These are phyloP conservation scores for Flabesymbios commensalis DNA, from an alignment of 2,888 invertebrate genomes.

Conservation along the genomic window DNA sequence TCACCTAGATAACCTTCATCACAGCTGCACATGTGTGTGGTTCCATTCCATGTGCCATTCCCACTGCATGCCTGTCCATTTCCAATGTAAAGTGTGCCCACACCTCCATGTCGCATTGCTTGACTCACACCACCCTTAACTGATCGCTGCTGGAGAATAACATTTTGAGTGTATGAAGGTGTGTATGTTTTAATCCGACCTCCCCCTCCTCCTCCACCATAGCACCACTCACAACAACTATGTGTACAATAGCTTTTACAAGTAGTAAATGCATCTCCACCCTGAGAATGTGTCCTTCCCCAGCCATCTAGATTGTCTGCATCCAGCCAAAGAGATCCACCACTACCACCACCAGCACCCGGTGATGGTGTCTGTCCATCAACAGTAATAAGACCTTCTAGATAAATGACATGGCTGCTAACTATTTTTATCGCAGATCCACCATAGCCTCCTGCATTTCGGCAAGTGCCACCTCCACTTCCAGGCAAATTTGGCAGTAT, in stretches of 20 bases:
- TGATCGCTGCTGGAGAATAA: slow-evolving; percentile 26
- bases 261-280: slow-evolving; percentile 31
- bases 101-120: background rate
- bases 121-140: background rate
- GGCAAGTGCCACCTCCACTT: slow-evolving; percentile 42
- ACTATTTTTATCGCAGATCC: slow-evolving; percentile 37
- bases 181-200: slow-evolving; percentile 40
- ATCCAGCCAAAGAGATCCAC: slow-evolving; percentile 45
- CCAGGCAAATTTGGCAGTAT: slow-evolving; percentile 35
- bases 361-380: slow-evolving; percentile 27
- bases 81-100: background rate
- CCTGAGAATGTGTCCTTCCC: slow-evolving; percentile 36
- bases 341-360: slow-evolving; percentile 44
- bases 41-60: slow-evolving; percentile 9
- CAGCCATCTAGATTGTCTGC: slow-evolving; percentile 41
- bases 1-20: slow-evolving; percentile 35
- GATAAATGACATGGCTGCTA: slow-evolving; percentile 20
- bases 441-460: slow-evolving; percentile 26
- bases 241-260: slow-evolving; percentile 5
- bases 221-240: slow-evolving; percentile 21
- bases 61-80: slow-evolving; percentile 9
- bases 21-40: slow-evolving; percentile 33
- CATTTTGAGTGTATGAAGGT: slow-evolving; percentile 32
- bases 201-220: slow-evolving; percentile 45
- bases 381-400: slow-evolving; percentile 38